Base-by-base conservation (phyloP, 2,113 vertebrate genomes). In the Mormoops blainvillei region DNA sequence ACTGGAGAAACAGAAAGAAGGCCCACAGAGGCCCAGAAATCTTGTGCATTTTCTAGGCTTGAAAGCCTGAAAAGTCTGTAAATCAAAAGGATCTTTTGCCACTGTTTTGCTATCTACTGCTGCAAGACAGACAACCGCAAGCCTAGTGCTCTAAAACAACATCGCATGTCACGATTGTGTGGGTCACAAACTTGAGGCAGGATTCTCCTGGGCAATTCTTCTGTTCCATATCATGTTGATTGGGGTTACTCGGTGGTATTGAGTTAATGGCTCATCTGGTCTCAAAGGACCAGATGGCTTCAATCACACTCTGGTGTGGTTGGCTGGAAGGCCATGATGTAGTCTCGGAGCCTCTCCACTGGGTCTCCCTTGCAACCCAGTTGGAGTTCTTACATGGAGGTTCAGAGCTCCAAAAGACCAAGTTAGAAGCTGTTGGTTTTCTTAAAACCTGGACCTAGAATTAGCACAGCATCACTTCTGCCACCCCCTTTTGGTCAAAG, bases 1-100 rank as follows among this genome's bases (percentile, higher is more conserved):
- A 85, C 24, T 85, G 76, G 56, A 93, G 20, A 94, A 96, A 89
- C 52, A 93, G 58, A 83, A 95, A 89, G 41, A 63, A 61, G 74
- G 28, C 20, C n/a, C 18, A 56, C 3, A 65, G 50, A 83, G 20
- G 15, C 52, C 41, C 48, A 71, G 52, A 89, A 96, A 87, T 77
- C 58, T 71, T 48, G 93, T 45, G 65, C 0, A 67, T 71, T 95
- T 52, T 5, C 67, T 73, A 52, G 18, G 54, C 33, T 65, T 89
- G 45, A 77, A 76, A 82, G 3, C 36, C 33, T 80, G 22, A 70
- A 94, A 87, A 87, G 31, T 41, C 14, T 28, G 52, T 82, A 89
- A 68, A 22, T 33, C 52, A 54, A 36, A 89, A 70, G 3, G 20
- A 68, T 71, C 15, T 77, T 88, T 86, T 20, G 20, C 5, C n/a